Conservation (phyloP, 2,113 vertebrate genomes). For the Enhydra lutris region DNA sequence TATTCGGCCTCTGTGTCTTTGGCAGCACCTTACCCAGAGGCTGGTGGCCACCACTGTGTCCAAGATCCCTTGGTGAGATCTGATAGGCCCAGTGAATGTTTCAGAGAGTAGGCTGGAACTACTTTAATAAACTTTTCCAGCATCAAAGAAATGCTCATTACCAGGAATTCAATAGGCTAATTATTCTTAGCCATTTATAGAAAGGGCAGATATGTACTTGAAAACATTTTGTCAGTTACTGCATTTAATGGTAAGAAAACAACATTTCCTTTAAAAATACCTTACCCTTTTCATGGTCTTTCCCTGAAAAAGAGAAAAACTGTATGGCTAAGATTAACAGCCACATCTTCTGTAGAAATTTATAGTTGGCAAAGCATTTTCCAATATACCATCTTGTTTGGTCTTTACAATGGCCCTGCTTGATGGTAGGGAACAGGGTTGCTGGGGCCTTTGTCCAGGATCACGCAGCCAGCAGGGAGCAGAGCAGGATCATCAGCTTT, state of each 20-base stretch:
- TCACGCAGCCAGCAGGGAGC: neutral
- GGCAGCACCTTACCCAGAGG: neutral
- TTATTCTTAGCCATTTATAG: conserved; percentile 30
- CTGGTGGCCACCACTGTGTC: neutral
- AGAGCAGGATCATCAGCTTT: neutral
- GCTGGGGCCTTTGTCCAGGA: neutral
- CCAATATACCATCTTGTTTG: neutral
- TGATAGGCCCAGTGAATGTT: neutral
- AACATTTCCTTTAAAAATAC: neutral
- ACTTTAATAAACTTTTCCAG: neutral
- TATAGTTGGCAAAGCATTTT: neutral
- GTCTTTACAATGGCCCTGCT: neutral
- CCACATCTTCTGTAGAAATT: neutral
- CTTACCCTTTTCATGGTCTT: neutral
- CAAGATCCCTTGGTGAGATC: neutral
- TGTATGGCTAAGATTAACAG: neutral
- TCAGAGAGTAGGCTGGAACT: neutral
- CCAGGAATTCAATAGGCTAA: neutral
- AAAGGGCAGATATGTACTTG: neutral
- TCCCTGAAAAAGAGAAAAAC: neutral
- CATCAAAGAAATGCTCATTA: conserved; percentile 12
- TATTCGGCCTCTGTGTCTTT: neutral
- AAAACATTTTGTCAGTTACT: conserved; percentile 25
- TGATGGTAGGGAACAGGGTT: neutral
- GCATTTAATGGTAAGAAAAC: conserved; percentile 24